These are phyloP conservation scores for Aphis craccivora DNA, from an alignment of 1,140 invertebrate genomes.

Conservation along the genomic window DNA sequence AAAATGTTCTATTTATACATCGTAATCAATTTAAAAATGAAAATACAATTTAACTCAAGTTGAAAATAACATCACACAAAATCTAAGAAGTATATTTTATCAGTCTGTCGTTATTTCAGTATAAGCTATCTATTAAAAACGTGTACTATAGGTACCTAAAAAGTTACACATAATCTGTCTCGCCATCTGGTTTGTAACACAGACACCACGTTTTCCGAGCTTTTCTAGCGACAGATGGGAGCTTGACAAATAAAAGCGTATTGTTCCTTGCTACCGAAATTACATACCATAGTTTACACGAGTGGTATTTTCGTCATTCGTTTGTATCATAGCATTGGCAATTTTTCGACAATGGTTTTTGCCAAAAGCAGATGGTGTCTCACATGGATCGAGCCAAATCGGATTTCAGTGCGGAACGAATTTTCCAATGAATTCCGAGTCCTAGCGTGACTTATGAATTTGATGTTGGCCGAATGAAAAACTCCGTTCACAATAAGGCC, in stretches of 20 bases:
- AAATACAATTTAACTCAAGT: not conserved
- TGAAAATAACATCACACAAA: not conserved
- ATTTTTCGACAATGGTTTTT: not conserved
- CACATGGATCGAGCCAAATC: not conserved
- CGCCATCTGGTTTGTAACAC: slow-evolving; percentile 16
- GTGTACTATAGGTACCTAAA: not conserved
- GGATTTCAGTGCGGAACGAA: slow-evolving; percentile 28
- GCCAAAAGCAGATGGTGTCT: slow-evolving; percentile 2
- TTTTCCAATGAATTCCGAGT: not conserved
- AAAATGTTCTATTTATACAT: not conserved
- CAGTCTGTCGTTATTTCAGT: not conserved
- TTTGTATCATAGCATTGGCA: not conserved
- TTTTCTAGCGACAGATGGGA: not conserved
- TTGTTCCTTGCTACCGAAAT: not conserved
- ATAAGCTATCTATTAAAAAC: not conserved
- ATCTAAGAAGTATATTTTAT: not conserved
- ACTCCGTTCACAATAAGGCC: slow-evolving; percentile 28
- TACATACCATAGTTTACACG: not conserved
- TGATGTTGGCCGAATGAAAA: slow-evolving; percentile 28
- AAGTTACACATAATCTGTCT: not conserved
- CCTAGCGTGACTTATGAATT: slow-evolving; percentile 51
- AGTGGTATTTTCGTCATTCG: not conserved
- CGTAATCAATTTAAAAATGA: not conserved
- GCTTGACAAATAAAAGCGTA: not conserved
- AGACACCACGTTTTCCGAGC: not conserved